A percentile compares a stretch with the other conserved stretches of the same genome.
Evolutionary conservation across 1,140 invertebrate genomes (phyloP).

Genomic region (Diprion similis): DNA sequence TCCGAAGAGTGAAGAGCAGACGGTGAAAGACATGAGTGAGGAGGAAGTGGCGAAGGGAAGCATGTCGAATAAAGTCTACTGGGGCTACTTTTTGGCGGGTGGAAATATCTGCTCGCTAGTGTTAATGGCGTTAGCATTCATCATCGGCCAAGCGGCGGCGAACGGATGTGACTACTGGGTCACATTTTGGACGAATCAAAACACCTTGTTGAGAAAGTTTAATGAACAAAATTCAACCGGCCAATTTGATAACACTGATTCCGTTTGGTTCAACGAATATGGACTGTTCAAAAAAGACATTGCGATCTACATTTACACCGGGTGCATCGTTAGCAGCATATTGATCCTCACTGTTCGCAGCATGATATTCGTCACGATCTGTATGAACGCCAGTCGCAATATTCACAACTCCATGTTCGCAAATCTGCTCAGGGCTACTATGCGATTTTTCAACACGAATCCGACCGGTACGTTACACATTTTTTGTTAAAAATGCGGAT

Average conservation of each 20-base stretch:
- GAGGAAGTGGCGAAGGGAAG: constrained; percentile 59
- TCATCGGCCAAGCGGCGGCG: constrained; percentile 73
- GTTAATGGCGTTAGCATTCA: constrained; percentile 65
- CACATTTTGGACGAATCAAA: constrained; percentile 73
- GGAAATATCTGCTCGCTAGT: constrained; percentile 66
- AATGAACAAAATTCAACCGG: background rate
- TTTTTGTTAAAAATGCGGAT: no score
- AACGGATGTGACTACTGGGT: constrained; percentile 83
- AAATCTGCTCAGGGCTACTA: constrained; percentile 75
- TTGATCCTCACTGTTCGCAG: constrained; percentile 67
- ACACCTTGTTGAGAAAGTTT: constrained; percentile 37
- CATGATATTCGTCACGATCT: constrained; percentile 79
- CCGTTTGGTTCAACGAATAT: constrained; percentile 33
- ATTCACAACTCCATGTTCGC: constrained; percentile 87
- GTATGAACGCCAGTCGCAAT: constrained; percentile 79
- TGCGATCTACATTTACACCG: constrained; percentile 57
- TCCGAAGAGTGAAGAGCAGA: constrained; percentile 20
- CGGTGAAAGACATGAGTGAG: constrained; percentile 31
- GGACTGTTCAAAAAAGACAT: constrained; percentile 35
- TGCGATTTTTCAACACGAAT: constrained; percentile 87
- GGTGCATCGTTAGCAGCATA: constrained; percentile 47
- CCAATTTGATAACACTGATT: background rate
- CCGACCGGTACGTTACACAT: constrained; percentile 68
- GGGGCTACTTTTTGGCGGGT: constrained; percentile 73
- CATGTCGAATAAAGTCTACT: constrained; percentile 66